Evolutionary conservation across 1,140 invertebrate genomes (phyloP).

Genomic region (Aricia agestis): DNA sequence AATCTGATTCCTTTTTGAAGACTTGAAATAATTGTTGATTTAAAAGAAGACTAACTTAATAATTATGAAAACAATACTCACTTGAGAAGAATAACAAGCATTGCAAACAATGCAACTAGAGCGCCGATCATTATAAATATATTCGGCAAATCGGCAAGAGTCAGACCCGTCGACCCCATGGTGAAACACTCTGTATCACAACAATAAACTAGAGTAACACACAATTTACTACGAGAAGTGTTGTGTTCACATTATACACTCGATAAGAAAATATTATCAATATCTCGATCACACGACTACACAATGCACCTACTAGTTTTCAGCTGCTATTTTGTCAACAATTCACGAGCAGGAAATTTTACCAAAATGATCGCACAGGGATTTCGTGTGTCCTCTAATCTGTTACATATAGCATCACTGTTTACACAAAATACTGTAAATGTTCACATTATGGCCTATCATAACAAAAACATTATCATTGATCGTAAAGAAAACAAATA

Average conservation of each 20-base stretch:
- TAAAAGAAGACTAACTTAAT: not conserved
- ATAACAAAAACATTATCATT: constrained; percentile 68
- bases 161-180: constrained; percentile 77
- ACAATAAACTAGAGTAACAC: constrained; percentile 40
- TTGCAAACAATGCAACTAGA: constrained; percentile 72
- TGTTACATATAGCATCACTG: not conserved
- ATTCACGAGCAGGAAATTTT: constrained; percentile 22
- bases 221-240: constrained; percentile 38
- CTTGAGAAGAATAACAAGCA: constrained; percentile 67
- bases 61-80: constrained; percentile 32
- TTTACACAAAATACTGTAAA: not conserved
- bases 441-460: constrained; percentile 36
- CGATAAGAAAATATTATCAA: constrained; percentile 23
- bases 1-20: no score
- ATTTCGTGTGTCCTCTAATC: not conserved
- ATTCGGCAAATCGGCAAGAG: constrained; percentile 82
- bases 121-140: constrained; percentile 83
- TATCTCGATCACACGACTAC: constrained; percentile 26
- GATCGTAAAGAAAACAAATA: constrained; percentile 44
- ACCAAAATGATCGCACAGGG: not conserved
- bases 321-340: constrained; percentile 48
- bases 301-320: constrained; percentile 30
- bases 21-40: no score
- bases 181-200: constrained; percentile 51
- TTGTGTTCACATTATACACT: constrained; percentile 45